Evolutionary conservation across 2,797 vertebrate genomes (phyloP), one percentile per base, ranked within the genome.

Genomic region (Bovichtus variegatus): DNA sequence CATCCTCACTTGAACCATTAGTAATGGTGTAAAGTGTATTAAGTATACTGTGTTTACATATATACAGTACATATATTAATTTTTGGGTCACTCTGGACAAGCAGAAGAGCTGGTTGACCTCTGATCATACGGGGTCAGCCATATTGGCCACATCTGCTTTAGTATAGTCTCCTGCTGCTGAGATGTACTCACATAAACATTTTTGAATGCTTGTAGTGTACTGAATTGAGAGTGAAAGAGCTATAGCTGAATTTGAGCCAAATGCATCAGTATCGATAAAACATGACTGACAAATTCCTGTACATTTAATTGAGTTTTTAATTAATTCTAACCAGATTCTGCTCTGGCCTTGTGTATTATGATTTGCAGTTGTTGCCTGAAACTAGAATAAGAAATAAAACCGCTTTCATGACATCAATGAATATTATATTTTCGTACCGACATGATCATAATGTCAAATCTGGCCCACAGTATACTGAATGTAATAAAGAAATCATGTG

Each of bases 401-500:
- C 31, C n/a, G 34, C 29, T 74, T 84, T 80, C 29, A 63, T 74
- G 75, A 74, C 31, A 44, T 72, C 57, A 50, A 67, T 69, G 63
- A 80, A 87, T 82, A 72, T 78, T 78, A 31, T 11, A 72, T 80
- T 79, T 85, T 82, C 64, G 2, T 61, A 44, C 59, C 60, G 40
- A 49, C 63, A 76, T 80, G 66, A 76, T 85, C 34, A n/a, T 59
- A 50, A 78, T 78, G 63, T 77, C 74, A 65, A 74, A 83, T 80
- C 74, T 84, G 72, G 46, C 71, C 60, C 46, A 59, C 43, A 69
- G 62, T 64, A 29, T 31, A 29, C 72, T 81, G 67, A 68, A 74
- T 82, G 67, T 77, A 81, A 84, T 80, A 82, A 81, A 83, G 38
- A 78, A 61, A 79, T 78, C 86, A 87, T 87, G 77, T 91, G 71